phyloP scores from a whole-genome alignment of 1,140 invertebrate genomes.

The Diabrotica undecimpunctata region DNA sequence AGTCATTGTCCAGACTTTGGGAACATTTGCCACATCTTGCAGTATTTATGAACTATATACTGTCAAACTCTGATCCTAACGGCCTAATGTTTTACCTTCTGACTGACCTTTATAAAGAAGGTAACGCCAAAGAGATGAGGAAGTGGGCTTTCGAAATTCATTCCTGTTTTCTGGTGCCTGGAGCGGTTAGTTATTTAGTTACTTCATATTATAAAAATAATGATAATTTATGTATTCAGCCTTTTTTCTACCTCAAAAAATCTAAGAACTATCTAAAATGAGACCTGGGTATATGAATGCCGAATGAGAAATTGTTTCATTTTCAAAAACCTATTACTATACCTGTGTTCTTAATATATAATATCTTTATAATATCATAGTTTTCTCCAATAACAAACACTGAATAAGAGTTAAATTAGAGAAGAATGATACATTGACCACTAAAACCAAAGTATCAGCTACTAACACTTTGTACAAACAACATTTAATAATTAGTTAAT shows the following conservation, averaged over 20 bases:
- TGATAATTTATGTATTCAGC: not conserved
- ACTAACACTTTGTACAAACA: too few relatives aligned
- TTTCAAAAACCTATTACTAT: too few relatives aligned
- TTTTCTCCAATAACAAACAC: too few relatives aligned
- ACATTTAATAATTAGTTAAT: too few relatives aligned
- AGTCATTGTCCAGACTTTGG: conserved; percentile 66
- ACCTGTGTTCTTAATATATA: too few relatives aligned
- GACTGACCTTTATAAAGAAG: conserved; percentile 80
- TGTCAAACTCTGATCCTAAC: conserved; percentile 81
- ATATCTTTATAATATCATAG: too few relatives aligned
- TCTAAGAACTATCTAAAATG: not conserved
- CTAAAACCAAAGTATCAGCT: too few relatives aligned
- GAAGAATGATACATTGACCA: too few relatives aligned
- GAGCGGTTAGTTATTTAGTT: conserved; percentile 64
- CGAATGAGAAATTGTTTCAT: too few relatives aligned
- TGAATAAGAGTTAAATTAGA: too few relatives aligned
- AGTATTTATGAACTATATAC: conserved; percentile 85
- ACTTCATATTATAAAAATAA: not conserved
- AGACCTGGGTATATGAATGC: too few relatives aligned
- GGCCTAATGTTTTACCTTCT: conserved; percentile 85
- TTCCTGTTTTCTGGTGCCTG: conserved; percentile 90
- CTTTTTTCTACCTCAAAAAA: not conserved
- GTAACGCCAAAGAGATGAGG: conserved; percentile 81
- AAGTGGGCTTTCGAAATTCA: conserved; percentile 98
- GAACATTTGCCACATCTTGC: conserved; percentile 73